Percentiles rank a stretch among this genome's conserved stretches.
These are phyloP conservation scores for Poecile atricapillus DNA, from an alignment of 2,113 vertebrate genomes.

Conservation along the genomic window DNA sequence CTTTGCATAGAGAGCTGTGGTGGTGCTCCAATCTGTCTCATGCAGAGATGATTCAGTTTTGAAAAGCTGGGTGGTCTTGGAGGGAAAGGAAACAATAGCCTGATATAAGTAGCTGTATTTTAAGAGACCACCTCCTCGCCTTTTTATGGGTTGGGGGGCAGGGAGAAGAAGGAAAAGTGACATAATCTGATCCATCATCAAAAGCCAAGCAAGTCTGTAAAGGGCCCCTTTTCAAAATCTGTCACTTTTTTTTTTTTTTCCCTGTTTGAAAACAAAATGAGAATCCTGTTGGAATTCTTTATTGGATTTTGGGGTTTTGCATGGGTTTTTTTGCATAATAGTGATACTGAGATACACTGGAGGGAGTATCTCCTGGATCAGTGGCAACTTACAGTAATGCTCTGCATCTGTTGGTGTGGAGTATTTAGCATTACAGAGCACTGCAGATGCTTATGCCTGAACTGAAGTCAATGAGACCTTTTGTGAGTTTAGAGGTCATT, in stretches of 20 bases:
- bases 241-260: rapidly evolving
- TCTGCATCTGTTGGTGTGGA: not conserved
- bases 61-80: conserved; percentile 47
- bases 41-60: not conserved
- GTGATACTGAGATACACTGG: not conserved
- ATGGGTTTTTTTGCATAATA: not conserved
- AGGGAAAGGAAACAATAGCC: conserved; percentile 20
- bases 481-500: not conserved
- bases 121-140: not conserved
- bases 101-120: not conserved
- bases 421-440: not conserved
- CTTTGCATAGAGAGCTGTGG: not conserved
- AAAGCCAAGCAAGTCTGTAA: not conserved
- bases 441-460: not conserved
- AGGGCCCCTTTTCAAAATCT: not conserved
- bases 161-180: not conserved
- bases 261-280: not conserved
- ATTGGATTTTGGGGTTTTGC: not conserved
- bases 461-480: not conserved
- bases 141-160: not conserved
- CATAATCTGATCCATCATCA: not conserved
- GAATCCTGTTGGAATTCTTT: not conserved
- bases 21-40: not conserved
- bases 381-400: not conserved
- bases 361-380: not conserved